Conservation (phyloP, 2,113 vertebrate species). For the Aptenodytes patagonicus region DNA sequence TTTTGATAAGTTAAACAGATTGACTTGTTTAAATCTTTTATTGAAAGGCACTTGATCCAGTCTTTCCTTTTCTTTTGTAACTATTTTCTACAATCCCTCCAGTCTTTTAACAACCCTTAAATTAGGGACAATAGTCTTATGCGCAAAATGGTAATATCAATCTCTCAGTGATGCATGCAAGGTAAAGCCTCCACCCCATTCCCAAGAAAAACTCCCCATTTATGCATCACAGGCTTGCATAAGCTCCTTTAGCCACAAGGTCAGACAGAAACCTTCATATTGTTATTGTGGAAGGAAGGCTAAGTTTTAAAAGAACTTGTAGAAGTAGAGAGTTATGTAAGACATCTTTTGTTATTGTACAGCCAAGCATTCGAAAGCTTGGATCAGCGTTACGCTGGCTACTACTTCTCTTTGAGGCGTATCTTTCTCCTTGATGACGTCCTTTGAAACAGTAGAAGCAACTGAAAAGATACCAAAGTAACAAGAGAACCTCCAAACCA, state of each 20-base stretch:
- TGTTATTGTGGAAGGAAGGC: not conserved
- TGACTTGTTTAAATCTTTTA: not conserved
- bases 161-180: not conserved
- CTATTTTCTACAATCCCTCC: not conserved
- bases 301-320: not conserved
- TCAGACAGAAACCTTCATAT: not conserved
- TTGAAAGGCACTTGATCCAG: not conserved
- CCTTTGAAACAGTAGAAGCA: not conserved
- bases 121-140: not conserved
- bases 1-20: not conserved
- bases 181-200: not conserved
- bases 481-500: not conserved
- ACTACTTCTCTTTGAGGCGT: not conserved
- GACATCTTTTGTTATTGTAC: not conserved
- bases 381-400: not conserved
- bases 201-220: not conserved
- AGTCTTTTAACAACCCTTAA: not conserved
- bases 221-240: not conserved
- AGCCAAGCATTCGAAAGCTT: not conserved
- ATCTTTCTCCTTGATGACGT: not conserved
- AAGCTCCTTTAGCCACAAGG: not conserved
- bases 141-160: not conserved
- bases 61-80: not conserved
- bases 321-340: not conserved
- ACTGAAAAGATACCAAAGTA: not conserved